These are phyloP conservation scores for Scaptomyza caliginosa DNA, from an alignment of 2,888 invertebrate species.

Conservation along the genomic window DNA sequence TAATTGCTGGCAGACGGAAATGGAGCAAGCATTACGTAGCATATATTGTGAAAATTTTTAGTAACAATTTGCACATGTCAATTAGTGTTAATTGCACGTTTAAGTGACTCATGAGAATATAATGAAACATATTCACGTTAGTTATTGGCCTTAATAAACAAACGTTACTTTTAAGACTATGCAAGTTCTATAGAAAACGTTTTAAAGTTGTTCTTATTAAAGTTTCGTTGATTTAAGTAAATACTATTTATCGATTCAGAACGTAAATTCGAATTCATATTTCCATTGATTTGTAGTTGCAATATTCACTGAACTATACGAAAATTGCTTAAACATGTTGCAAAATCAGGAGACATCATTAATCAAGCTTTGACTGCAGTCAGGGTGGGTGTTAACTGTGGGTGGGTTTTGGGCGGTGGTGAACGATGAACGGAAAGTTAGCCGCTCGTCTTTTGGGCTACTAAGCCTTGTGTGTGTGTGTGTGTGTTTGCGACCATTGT, in stretches of 20 bases:
- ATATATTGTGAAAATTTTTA: neutral
- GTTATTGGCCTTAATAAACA: no score
- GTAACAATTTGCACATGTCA: neutral
- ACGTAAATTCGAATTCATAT: neutral
- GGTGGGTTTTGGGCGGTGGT: neutral
- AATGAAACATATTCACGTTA: no score
- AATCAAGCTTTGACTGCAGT: conserved; percentile 40
- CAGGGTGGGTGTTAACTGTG: no score
- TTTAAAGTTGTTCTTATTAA: no score
- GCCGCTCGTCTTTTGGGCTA: conserved; percentile 14
- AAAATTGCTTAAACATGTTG: conserved; percentile 16
- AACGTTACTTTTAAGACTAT: no score
- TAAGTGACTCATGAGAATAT: no score
- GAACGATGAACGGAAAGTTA: neutral
- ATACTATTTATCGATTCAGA: no score
- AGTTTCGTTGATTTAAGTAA: no score
- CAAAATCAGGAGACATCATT: conserved; percentile 35
- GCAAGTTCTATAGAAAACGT: no score
- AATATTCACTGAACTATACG: neutral
- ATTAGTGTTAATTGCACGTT: neutral
- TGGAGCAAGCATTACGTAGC: neutral
- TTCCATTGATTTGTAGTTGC: neutral
- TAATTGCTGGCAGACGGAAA: neutral
- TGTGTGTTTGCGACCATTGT: conserved; percentile 48
- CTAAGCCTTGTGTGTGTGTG: neutral